Base-by-base conservation (phyloP, 2,113 vertebrate species). In the Chionis minor region DNA sequence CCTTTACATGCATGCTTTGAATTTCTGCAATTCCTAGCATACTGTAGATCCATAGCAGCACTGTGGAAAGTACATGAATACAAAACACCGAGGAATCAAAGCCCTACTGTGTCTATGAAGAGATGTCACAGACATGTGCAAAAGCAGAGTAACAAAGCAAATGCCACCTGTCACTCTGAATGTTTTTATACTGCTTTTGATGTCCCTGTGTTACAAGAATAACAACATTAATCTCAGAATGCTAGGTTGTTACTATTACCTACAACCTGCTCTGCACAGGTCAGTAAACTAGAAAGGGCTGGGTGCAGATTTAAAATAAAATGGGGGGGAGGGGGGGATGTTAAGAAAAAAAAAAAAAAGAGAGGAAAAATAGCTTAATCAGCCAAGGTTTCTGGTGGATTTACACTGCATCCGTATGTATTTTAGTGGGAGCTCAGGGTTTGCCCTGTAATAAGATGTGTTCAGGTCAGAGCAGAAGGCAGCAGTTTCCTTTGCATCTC, bases 1-100 rank as follows among this genome's bases (percentile, higher is more conserved):
- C 27, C 49, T 86, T 75, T 91, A 69, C 14, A 69, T 65, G 93
- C 86, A 97, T 95, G 94, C 90, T 69, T 90, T 94, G 94, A 96
- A 98, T 98, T 84, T 94, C 96, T 94, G 96, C 92, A 92, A 96
- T 98, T 94, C 93, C 71, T 58, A 96, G 73, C 94, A 95, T 88
- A 92, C 73, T 94, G 80, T 92, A 91, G 70, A 90, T 92, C 55
- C 77, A 90, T 49, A 89, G 84, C 75, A 79, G 82, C 33, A 44
- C 87, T 88, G 84, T 85, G 78, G 88, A 82, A 90, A 97, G 72
- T 87, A 72, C 86, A 94, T 84, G 97, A 96, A 96, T 95, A 93
- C 72, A 92, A 97, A 96, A 89, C 85, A 85, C 20, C 0, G 2
- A 69, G 63, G 89, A 95, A 96, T 96, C 93, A 96, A 95, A 93